phyloP scores from a whole-genome alignment of 1,140 invertebrate species.

The Trachymyrmex septentrionalis region DNA sequence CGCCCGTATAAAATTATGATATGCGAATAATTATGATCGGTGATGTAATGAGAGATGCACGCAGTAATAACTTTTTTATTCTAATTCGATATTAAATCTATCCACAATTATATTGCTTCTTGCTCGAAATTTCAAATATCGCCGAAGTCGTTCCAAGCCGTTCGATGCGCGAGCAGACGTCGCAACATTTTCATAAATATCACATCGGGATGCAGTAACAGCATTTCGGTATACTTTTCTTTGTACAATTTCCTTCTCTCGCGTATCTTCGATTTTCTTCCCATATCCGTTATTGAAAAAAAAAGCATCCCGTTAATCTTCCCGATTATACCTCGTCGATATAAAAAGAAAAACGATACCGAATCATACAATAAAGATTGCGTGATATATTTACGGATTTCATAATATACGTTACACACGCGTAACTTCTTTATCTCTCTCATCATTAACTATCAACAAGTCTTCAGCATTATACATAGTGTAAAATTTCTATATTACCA shows the following conservation, averaged over 20 bases:
- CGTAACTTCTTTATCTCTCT: constrained; percentile 37
- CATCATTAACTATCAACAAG: constrained; percentile 63
- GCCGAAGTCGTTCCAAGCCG: constrained; percentile 54
- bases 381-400: constrained; percentile 63
- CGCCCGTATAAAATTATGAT: constrained; percentile 73
- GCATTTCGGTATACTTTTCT: constrained; percentile 31
- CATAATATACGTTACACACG: constrained; percentile 62
- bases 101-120: constrained; percentile 74
- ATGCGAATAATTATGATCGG: constrained; percentile 73
- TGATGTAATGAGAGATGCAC: constrained; percentile 71
- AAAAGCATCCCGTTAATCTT: constrained; percentile 44
- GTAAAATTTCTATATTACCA: constrained; percentile 72
- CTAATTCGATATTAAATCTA: constrained; percentile 71
- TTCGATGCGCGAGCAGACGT: constrained; percentile 60
- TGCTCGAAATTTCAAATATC: constrained; percentile 69
- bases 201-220: constrained; percentile 63
- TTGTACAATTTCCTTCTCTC: constrained; percentile 3
- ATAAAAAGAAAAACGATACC: not conserved
- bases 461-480: constrained; percentile 67
- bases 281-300: constrained; percentile 22
- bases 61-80: constrained; percentile 65
- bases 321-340: not conserved
- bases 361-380: constrained; percentile 19
- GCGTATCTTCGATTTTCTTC: constrained; percentile 18
- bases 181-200: constrained; percentile 67